Base-by-base conservation (phyloP, 1,140 invertebrate genomes). In the Drosophila bocki region DNA sequence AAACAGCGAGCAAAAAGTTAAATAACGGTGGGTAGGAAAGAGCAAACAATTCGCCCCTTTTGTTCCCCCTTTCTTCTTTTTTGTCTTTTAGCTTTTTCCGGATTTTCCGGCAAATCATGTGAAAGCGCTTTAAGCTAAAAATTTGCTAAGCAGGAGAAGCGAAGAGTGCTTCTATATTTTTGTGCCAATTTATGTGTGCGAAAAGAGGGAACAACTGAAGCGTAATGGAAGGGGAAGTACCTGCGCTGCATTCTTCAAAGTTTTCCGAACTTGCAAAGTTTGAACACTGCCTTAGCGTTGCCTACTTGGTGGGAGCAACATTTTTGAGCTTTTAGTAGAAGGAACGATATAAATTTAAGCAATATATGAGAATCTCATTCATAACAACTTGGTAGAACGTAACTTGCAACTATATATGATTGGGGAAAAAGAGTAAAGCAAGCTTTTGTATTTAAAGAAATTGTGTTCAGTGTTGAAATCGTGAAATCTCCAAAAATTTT, bases 41-140 rank as follows among this genome's bases (percentile, higher is more conserved):
- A 72, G 68, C 51, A 71, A 71, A 58, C 64, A 71, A 19, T 26
- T 9, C 39, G 13, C 6, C 7, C 8, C 33, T 5, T 56, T 13
- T 26, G 26, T 15, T 15, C 17, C 32, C 17, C 15, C 15, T 29
- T 29, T 29, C 26, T 29, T 29, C 5, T 29, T 29, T 29, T 29
- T 29, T 29, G 26, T 29, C 9, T 12, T 44, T 39, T 11, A 22
- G 35, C 19, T 41, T 57, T 33, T 48, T 47, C 9, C 13, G 54
- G 56, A 58, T 48, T 75, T 51, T 33, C 54, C 77, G 65, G 50
- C 69, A 88, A 87, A 88, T 84, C 84, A 88, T 84, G 80, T 78
- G 72, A 64, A 84, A 88, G 68, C 59, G 72, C 65, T 83, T 80
- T 75, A 78, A 84, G 84, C 62, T 56, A 56, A 69, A 82, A 87